phyloP scores from a whole-genome alignment of 1,140 invertebrate genomes.

The Melitaea cinxia region DNA sequence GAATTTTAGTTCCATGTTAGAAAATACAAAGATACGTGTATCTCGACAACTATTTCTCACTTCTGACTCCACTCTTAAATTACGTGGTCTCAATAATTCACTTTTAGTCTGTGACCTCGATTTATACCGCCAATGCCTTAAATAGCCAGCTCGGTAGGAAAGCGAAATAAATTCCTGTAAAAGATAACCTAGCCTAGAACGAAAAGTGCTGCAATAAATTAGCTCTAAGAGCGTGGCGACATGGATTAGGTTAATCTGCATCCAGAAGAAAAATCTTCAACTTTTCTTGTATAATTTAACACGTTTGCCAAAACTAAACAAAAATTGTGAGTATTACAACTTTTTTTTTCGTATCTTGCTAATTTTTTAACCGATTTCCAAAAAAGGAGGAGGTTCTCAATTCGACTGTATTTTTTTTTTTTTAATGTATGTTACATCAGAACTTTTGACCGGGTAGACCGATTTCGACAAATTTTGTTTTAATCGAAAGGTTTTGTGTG shows the following conservation, averaged over 20 bases:
- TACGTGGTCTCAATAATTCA: constrained; percentile 20
- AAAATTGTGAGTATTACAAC: background rate
- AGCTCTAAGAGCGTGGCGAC: constrained; percentile 34
- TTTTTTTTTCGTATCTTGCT: background rate
- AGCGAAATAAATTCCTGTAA: constrained; percentile 34
- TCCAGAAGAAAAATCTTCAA: constrained; percentile 27
- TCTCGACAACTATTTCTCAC: background rate
- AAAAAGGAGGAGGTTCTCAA: too few relatives aligned
- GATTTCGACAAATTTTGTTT: too few relatives aligned
- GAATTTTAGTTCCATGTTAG: too few relatives aligned
- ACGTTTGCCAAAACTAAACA: constrained; percentile 4
- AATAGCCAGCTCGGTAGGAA: constrained; percentile 22
- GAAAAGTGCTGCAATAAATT: constrained; percentile 41
- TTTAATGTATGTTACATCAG: too few relatives aligned
- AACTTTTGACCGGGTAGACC: too few relatives aligned
- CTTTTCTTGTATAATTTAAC: constrained; percentile 15
- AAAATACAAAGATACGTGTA: background rate
- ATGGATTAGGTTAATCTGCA: constrained; percentile 33
- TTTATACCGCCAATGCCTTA: constrained; percentile 23
- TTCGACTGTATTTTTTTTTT: too few relatives aligned
- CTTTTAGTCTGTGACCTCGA: constrained; percentile 18
- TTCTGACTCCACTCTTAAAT: background rate
- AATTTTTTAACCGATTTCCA: too few relatives aligned
- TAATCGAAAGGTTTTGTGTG: too few relatives aligned
- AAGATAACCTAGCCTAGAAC: constrained; percentile 30